Conservation (phyloP, 2,113 vertebrate species). For the Cavia aperea region DNA sequence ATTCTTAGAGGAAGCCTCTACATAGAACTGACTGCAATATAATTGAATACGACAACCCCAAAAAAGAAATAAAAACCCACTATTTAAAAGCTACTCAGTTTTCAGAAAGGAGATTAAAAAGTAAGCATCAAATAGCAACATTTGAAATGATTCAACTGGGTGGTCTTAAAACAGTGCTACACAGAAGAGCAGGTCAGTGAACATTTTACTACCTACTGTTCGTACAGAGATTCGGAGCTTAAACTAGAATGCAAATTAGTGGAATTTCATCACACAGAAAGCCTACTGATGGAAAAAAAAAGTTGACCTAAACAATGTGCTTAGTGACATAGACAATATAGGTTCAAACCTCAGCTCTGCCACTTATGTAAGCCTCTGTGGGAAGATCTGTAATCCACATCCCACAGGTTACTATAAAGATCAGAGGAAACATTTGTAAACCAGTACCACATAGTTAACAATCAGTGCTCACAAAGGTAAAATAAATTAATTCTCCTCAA, state of each 20-base stretch:
- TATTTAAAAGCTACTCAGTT: neutral
- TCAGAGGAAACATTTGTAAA: neutral
- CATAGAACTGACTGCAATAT: neutral
- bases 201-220: neutral
- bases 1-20: neutral
- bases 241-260: neutral
- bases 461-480: neutral
- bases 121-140: neutral
- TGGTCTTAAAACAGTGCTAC: neutral
- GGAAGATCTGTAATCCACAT: neutral
- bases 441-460: neutral
- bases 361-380: neutral
- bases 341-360: neutral
- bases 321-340: neutral
- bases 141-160: neutral
- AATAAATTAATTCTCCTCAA: neutral
- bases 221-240: neutral
- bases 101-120: neutral
- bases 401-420: neutral
- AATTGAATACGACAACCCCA: constrained; percentile 6
- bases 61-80: constrained; percentile 15
- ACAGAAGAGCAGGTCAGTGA: neutral
- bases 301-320: neutral
- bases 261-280: neutral
- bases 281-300: neutral